Evolutionary conservation across 2,888 invertebrate species (phyloP), one percentile per base, ranked within the genome.

Genomic region (Euclidia mi): DNA sequence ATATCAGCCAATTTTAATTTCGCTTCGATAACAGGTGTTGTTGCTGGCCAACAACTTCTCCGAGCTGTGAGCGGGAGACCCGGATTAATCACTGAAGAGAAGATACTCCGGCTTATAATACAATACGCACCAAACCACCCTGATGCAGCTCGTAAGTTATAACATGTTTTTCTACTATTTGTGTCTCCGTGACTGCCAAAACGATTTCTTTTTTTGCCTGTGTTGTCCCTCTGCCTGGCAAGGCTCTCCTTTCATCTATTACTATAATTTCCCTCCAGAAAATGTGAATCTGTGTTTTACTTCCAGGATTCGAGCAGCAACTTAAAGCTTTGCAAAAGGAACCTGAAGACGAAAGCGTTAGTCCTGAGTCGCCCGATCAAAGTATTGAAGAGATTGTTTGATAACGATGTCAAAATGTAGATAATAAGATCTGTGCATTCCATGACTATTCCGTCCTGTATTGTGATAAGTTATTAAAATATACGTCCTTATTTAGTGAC

Each of bases 381-480:
- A 94, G 93, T 64, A 88, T 94, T 48, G 94, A 94, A 84, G 94
- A 94, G 88, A 78, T 85, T 32, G 87, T 93, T 17, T 94, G 79
- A 77, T 25, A 12, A 3, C 14, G 25, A 11, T n/a, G 40, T 46
- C 34, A n/a, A 6, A 25, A 25, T 25, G 4, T 37, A 28, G 17
- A 45, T 11, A n/a, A 40, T 40, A 12, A n/a, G 29, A 3, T 56
- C 56, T 44, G 49, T 57, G 65, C 55, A 41, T 42, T 56, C 65
- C 56, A 37, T 42, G 12, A 20, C 31, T 40, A 15, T 62, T 12
- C 57, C 73, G 61, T 72, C 73, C 65, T 6, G 40, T 11, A 25
- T 41, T 7, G 15, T 29, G 3, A 4, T 37, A 28, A 35, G 25
- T 17, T 17, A 37, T 35, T 38, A 18, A 29, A 47, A 14, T 29